Evolutionary conservation across 2,113 vertebrate species (phyloP).

Genomic region (Corythaixoides concolor): DNA sequence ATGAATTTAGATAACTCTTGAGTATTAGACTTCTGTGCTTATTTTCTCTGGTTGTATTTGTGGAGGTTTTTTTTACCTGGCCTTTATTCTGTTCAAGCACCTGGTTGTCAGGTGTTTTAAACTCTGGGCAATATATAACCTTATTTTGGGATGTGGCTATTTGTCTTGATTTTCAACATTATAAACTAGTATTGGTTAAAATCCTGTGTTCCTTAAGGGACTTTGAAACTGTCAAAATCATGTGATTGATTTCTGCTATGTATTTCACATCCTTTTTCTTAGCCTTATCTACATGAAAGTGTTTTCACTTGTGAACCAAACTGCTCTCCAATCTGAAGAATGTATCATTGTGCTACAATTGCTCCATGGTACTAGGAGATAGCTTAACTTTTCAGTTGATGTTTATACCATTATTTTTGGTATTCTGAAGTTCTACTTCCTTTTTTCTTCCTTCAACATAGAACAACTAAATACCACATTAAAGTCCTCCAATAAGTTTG

Average conservation of each 20-base stretch:
- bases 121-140: background rate
- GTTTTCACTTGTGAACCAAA: background rate
- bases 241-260: background rate
- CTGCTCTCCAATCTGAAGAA: background rate
- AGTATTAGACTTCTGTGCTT: background rate
- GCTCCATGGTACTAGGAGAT: background rate
- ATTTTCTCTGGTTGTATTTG: background rate
- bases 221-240: background rate
- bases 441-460: background rate
- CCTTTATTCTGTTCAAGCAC: background rate
- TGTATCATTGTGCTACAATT: background rate
- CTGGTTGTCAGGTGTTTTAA: background rate
- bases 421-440: background rate
- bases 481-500: background rate
- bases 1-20: background rate
- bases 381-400: background rate
- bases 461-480: background rate
- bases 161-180: background rate
- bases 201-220: rapidly evolving
- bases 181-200: background rate
- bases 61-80: background rate
- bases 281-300: background rate
- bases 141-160: background rate
- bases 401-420: background rate
- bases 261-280: background rate